A percentile compares a stretch with the other conserved stretches of the same genome.
These are phyloP conservation scores for Periparus ater DNA, from an alignment of 2,797 vertebrate genomes.

Conservation along the genomic window DNA sequence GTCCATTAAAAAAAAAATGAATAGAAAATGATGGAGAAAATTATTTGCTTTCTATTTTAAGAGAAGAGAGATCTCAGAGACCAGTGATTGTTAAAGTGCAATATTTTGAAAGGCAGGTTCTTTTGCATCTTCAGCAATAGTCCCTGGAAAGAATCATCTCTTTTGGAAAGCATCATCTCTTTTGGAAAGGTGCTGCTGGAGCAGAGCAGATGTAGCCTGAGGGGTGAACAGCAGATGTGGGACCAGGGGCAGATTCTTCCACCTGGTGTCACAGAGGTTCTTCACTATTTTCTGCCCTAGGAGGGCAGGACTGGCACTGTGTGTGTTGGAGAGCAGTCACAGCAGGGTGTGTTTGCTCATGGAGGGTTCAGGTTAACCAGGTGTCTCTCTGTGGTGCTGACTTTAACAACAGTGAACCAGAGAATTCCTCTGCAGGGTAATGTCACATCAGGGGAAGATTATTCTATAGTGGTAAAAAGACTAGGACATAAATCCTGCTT, in stretches of 20 bases:
- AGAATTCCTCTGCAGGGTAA: neutral
- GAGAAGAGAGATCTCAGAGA: neutral
- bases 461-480: neutral
- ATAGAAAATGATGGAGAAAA: neutral
- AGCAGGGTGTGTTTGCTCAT: neutral
- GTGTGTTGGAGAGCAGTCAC: neutral
- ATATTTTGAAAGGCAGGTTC: neutral
- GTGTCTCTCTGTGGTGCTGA: neutral
- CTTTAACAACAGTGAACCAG: neutral
- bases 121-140: neutral
- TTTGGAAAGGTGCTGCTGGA: neutral
- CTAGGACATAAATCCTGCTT: conserved; percentile 35
- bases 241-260: neutral
- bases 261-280: neutral
- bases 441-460: neutral
- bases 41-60: neutral
- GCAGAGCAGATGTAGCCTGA: neutral
- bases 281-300: neutral
- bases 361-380: neutral
- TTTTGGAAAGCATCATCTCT: neutral
- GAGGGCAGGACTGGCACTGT: neutral
- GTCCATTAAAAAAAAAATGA: neutral
- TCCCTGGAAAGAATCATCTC: neutral
- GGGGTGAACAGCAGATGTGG: neutral
- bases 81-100: neutral